phyloP scores from a whole-genome alignment of 2,797 vertebrate species.

The Neoniphon sammara region DNA sequence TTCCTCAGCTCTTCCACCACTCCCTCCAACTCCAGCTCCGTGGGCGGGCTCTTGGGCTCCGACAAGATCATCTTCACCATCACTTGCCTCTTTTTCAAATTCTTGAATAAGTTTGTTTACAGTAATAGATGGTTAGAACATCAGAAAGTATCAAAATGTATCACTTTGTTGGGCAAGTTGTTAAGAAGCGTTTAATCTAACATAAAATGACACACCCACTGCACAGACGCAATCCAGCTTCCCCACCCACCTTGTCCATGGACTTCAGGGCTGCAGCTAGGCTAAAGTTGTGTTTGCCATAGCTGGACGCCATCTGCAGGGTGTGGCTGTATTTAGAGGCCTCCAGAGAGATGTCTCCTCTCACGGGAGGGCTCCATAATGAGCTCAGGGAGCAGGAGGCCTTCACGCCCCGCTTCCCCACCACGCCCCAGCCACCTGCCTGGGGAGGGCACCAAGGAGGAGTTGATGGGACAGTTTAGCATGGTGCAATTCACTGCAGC shows the following conservation, averaged over 20 bases:
- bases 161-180: background rate
- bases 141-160: background rate
- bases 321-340: constrained; percentile 76
- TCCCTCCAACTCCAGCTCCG: constrained; percentile 82
- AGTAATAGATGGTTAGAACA: background rate
- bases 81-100: constrained; percentile 81
- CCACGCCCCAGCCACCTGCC: constrained; percentile 71
- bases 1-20: constrained; percentile 84
- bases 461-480: background rate
- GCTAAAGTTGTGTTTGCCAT: constrained; percentile 82
- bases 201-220: background rate
- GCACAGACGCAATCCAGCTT: background rate
- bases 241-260: constrained; percentile 80
- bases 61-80: constrained; percentile 75
- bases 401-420: constrained; percentile 76
- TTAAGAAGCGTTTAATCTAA: background rate
- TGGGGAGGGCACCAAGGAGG: constrained; percentile 30
- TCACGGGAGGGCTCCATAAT: constrained; percentile 83
- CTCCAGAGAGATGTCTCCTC: constrained; percentile 83
- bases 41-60: constrained; percentile 64
- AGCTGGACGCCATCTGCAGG: constrained; percentile 82
- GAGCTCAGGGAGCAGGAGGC: constrained; percentile 80
- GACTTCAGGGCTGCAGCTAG: constrained; percentile 79
- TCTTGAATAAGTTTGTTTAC: constrained; percentile 50
- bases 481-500: too few relatives aligned